phyloP scores from a whole-genome alignment of 2,113 vertebrate genomes.

The Pedetes capensis region DNA sequence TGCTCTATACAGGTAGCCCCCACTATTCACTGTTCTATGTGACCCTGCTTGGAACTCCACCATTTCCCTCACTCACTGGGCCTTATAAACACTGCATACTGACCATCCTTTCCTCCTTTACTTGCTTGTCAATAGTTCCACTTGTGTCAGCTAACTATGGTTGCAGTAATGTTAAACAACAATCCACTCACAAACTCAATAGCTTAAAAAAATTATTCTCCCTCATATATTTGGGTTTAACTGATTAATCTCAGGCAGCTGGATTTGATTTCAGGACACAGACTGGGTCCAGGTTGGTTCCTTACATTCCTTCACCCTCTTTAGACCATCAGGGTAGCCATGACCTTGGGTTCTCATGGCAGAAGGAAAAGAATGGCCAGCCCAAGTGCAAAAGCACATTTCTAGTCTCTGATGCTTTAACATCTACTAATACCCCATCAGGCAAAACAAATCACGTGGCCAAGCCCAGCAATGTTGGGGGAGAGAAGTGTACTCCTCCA shows the following conservation, averaged over 20 bases:
- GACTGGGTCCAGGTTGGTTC: neutral
- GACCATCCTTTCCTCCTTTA: neutral
- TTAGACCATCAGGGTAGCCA: neutral
- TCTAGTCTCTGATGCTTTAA: neutral
- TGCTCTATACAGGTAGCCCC: accelerated
- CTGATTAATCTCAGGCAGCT: neutral
- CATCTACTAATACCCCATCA: neutral
- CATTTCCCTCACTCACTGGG: neutral
- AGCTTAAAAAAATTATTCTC: constrained; percentile 15
- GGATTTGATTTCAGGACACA: constrained; percentile 29
- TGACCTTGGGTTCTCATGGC: neutral
- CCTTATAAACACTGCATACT: neutral
- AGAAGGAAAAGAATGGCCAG: neutral
- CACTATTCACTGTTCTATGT: neutral
- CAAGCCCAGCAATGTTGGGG: neutral
- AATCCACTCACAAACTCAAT: neutral
- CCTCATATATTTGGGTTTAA: neutral
- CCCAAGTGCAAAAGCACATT: neutral
- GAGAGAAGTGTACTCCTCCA: neutral
- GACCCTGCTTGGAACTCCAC: too few species aligned
- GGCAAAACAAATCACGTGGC: neutral
- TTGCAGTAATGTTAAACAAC: neutral
- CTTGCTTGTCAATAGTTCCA: neutral
- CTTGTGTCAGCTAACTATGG: neutral
- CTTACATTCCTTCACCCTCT: neutral